Evolutionary conservation across 2,888 invertebrate genomes (phyloP).

Genomic region (Cantharis flavilabris): DNA sequence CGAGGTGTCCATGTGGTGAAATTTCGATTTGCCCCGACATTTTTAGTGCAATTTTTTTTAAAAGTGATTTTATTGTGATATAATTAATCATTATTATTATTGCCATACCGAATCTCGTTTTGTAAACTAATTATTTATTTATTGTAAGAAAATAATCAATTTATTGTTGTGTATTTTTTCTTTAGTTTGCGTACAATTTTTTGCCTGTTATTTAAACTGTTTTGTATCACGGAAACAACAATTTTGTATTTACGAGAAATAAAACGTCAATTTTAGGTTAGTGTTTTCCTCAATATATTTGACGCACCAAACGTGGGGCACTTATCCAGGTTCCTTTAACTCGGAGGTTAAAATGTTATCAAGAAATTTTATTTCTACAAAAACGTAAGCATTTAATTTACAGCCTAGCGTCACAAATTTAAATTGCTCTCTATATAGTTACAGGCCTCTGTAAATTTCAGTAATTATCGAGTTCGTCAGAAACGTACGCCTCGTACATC

Average conservation of each 20-base stretch:
- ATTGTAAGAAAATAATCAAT: constrained; percentile 8
- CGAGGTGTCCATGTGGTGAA: constrained; percentile 61
- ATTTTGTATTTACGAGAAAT: background rate
- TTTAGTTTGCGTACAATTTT: background rate
- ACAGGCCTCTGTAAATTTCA: background rate
- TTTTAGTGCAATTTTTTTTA: constrained; percentile 44
- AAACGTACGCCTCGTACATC: constrained; percentile 20
- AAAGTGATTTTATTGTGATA: constrained; percentile 52
- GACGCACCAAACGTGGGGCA: too few species aligned
- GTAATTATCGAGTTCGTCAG: constrained; percentile 8
- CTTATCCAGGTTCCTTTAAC: too few species aligned
- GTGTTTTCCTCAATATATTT: background rate
- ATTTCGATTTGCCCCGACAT: constrained; percentile 31
- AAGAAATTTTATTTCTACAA: background rate
- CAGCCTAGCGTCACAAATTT: background rate
- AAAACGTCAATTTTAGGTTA: background rate
- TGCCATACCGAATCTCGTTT: constrained; percentile 21
- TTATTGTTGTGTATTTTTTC: background rate
- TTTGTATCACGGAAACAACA: background rate
- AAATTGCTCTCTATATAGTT: background rate
- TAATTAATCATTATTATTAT: constrained; percentile 37
- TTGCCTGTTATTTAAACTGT: background rate
- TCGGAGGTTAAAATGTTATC: too few species aligned
- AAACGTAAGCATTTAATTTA: background rate
- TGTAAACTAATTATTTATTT: constrained; percentile 11